Base-by-base conservation (phyloP, 2,113 vertebrate genomes). In the Epinephelus fuscoguttatus region DNA sequence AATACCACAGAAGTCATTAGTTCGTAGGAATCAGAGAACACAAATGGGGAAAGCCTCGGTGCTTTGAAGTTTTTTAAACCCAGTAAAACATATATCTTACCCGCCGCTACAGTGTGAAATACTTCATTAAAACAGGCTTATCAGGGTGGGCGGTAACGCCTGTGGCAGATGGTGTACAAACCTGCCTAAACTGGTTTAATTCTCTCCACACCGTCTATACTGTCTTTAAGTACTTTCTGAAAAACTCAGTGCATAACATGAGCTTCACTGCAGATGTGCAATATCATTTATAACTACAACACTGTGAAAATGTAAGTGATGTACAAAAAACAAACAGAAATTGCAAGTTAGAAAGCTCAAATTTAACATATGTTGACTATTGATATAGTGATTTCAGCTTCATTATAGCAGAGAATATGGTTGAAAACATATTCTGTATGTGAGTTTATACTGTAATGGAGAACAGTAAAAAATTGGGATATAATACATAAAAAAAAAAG, bases 161-260 rank as follows among this genome's bases (percentile, higher is more conserved):
- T 21, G 59, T 40, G 70, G 78, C 60, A 80, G 78, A 64, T 53
- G 33, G 53, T 67, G 63, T 25, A 55, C 18, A 80, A 80, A 72
- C 23, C 23, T 64, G 33, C 50, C 33, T 21, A 25, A 81, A 40
- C 50, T 57, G 60, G 11, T 66, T 73, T 25, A 9, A 55, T 76
- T 82, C 40, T 11, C 30, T 53, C 33, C 27, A 30, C 23, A 33
- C 10, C 3, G 4, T 53, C 18, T 19, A 62, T 47, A 55, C 47
- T 37, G 17, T 47, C n/a, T 42, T 42, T 21, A 21, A 67, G 15
- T 42, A n/a, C 21, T 67, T 49, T 40, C 19, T 66, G 8, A 18
- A 47, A 60, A 59, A 42, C 45, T 8, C 14, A 33, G 13, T 9
- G 12, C 0, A 21, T 15, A 27, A 14, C 23, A 13, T 2, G 2